Evolutionary conservation across 2,888 invertebrate species (phyloP).

Genomic region (Drosophila macrospina): DNA sequence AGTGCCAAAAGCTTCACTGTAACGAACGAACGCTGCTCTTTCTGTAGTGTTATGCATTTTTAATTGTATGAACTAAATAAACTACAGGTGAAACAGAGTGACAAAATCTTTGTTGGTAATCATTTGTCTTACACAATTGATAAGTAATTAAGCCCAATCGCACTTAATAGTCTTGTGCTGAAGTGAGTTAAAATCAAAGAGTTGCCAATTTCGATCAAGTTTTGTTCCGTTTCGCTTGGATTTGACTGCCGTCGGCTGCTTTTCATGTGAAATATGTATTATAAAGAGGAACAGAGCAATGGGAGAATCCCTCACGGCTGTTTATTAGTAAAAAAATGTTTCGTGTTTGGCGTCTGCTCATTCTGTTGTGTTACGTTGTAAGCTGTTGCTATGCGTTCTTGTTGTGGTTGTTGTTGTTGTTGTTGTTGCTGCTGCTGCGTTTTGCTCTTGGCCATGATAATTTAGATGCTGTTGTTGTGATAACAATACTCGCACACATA

Average conservation of each 20-base stretch:
- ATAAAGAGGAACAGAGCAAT: slow-evolving; percentile 51
- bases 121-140: not conserved
- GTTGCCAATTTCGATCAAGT: slow-evolving; percentile 36
- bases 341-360: slow-evolving; percentile 69
- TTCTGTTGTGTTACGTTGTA: slow-evolving; percentile 72
- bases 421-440: slow-evolving; percentile 38
- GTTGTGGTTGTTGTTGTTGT: slow-evolving; percentile 49
- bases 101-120: not conserved
- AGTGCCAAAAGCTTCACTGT: slow-evolving; percentile 29
- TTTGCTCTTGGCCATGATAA: slow-evolving; percentile 64
- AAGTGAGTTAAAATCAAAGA: slow-evolving; percentile 24
- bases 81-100: not conserved
- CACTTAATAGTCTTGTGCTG: slow-evolving; percentile 3
- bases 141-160: slow-evolving; percentile 1
- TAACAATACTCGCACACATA: slow-evolving; percentile 55
- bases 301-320: slow-evolving; percentile 52
- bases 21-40: not conserved
- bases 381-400: slow-evolving; percentile 56
- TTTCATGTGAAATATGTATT: slow-evolving; percentile 66
- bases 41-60: not conserved
- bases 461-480: slow-evolving; percentile 74
- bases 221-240: slow-evolving; percentile 13
- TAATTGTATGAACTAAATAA: not conserved
- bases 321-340: slow-evolving; percentile 71
- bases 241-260: slow-evolving; percentile 48